Conservation (phyloP, 2,888 invertebrate species). For the Horisme vitalbata region DNA sequence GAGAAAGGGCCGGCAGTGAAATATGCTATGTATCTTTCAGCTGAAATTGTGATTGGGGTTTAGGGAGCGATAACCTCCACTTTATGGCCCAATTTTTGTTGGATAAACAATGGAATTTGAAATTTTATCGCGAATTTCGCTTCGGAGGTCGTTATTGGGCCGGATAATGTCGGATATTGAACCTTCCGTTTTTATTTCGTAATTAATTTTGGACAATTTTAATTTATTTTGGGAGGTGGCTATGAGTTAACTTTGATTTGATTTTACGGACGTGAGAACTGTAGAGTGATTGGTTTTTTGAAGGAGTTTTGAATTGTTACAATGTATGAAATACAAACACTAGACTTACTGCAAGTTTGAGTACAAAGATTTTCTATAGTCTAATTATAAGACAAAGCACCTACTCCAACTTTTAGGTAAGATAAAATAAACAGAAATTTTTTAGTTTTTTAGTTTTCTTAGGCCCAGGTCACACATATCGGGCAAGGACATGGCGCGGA, state of each 20-base stretch:
- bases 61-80: constrained; percentile 71
- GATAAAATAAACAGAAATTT: no score
- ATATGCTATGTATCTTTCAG: constrained; percentile 69
- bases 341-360: no score
- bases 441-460: no score
- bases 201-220: constrained; percentile 34
- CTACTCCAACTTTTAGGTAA: no score
- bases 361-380: no score
- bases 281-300: not conserved
- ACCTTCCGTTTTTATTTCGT: constrained; percentile 36
- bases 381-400: no score
- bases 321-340: no score
- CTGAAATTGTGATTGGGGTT: constrained; percentile 74
- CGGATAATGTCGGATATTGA: constrained; percentile 33
- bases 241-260: constrained; percentile 29
- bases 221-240: constrained; percentile 29
- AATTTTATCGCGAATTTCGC: constrained; percentile 57
- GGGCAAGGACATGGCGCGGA: no score
- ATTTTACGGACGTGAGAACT: constrained; percentile 2
- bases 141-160: constrained; percentile 36
- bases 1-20: constrained; percentile 50
- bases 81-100: constrained; percentile 76
- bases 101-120: constrained; percentile 73
- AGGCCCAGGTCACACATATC: no score
- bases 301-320: constrained; percentile 6